A percentile compares a stretch with the other conserved stretches of the same genome.
phyloP scores from a whole-genome alignment of 2,797 vertebrate species.

The Phoxinus dragarum region DNA sequence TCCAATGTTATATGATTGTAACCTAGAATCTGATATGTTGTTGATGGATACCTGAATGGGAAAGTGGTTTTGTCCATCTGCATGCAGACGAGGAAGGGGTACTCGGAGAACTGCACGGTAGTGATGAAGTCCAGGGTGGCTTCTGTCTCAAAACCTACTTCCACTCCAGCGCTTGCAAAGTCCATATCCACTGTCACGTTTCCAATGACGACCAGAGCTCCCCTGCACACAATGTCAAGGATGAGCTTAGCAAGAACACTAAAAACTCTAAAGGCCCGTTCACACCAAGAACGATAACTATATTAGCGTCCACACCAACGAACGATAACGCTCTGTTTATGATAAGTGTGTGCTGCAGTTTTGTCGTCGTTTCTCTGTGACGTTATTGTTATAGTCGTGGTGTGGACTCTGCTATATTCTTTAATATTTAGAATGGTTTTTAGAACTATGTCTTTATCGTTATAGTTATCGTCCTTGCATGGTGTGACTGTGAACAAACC shows the following conservation, averaged over 20 bases:
- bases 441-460: background rate
- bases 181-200: slow-evolving; percentile 89
- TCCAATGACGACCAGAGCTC: slow-evolving; percentile 81
- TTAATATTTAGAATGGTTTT: background rate
- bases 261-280: background rate
- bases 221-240: slow-evolving; percentile 72
- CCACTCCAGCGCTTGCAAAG: slow-evolving; percentile 87
- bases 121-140: slow-evolving; percentile 89
- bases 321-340: background rate
- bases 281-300: background rate
- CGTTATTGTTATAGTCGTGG: background rate
- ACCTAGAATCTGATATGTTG: background rate
- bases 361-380: background rate
- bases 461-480: background rate
- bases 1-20: background rate
- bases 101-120: slow-evolving; percentile 96
- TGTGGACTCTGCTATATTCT: background rate
- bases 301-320: background rate
- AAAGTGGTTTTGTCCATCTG: slow-evolving; percentile 92
- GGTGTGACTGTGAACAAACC: background rate
- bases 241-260: background rate
- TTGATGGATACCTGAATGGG: slow-evolving; percentile 86
- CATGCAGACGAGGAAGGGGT: slow-evolving; percentile 96
- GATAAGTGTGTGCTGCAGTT: background rate
- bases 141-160: slow-evolving; percentile 88